phyloP scores from a whole-genome alignment of 2,797 vertebrate genomes.

The Sebastes hubbsi region DNA sequence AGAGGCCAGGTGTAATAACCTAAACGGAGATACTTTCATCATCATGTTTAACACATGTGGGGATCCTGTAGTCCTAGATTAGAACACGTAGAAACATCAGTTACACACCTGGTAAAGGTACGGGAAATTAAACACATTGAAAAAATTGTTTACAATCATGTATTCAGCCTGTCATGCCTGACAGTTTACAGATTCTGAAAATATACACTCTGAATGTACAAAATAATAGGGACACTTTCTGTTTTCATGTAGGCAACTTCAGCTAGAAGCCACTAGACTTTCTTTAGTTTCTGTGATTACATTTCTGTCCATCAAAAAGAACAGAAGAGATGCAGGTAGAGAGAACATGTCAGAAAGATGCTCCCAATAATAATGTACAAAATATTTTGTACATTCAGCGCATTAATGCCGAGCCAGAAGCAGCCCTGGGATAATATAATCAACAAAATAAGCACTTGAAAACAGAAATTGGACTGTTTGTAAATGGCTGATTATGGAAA shows the following conservation, averaged over 20 bases:
- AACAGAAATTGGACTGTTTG: not conserved
- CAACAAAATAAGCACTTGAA: not conserved
- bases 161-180: not conserved
- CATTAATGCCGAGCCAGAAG: not conserved
- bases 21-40: not conserved
- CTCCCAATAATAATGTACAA: not conserved
- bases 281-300: not conserved
- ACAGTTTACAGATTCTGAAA: not conserved
- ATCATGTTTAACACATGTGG: not conserved
- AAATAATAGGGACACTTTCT: not conserved
- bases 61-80: not conserved
- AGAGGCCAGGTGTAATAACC: conserved; percentile 75
- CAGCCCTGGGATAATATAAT: not conserved
- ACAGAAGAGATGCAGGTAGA: not conserved
- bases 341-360: not conserved
- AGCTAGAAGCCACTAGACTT: not conserved
- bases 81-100: not conserved
- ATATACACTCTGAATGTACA: not conserved
- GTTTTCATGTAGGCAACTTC: not conserved
- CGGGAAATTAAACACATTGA: not conserved
- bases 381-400: not conserved
- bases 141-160: not conserved
- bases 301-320: not conserved
- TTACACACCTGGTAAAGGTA: not conserved
- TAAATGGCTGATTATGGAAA: not conserved